phyloP scores from a whole-genome alignment of 64 coral and sea anemone genomes.

The Cladopsammia gracilis region DNA sequence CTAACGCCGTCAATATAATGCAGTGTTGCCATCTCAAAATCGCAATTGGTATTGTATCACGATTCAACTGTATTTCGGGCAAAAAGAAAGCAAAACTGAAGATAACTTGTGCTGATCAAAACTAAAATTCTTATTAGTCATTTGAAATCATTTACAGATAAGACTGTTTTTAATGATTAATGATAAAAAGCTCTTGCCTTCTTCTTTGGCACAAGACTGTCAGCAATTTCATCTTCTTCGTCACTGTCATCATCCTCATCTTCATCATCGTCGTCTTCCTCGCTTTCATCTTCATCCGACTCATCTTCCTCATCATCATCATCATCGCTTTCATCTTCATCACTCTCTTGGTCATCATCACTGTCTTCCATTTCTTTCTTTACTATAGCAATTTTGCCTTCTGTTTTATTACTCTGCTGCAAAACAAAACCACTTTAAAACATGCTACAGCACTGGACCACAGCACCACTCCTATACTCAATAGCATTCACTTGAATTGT shows the following conservation, averaged over 20 bases:
- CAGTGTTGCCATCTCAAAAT: too few relatives aligned
- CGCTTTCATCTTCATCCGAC: slow-evolving; percentile 24
- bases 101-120: too few relatives aligned
- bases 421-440: background rate
- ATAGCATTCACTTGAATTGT: too few relatives aligned
- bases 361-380: background rate
- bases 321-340: background rate
- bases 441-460: too few relatives aligned
- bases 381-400: background rate
- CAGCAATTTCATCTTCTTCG: slow-evolving; percentile 47
- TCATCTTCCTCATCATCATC: background rate
- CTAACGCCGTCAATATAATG: too few relatives aligned
- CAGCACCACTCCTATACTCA: too few relatives aligned
- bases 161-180: too few relatives aligned
- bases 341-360: background rate
- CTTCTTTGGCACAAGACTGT: slow-evolving; percentile 43
- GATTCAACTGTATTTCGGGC: too few relatives aligned
- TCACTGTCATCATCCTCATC: slow-evolving; percentile 59
- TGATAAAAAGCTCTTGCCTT: background rate
- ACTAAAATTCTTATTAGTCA: too few relatives aligned
- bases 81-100: too few relatives aligned
- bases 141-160: too few relatives aligned
- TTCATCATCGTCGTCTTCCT: background rate
- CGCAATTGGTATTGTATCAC: too few relatives aligned
- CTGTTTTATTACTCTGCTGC: background rate